Base-by-base conservation (phyloP, 2,113 vertebrate genomes). In the Otolemur garnettii region DNA sequence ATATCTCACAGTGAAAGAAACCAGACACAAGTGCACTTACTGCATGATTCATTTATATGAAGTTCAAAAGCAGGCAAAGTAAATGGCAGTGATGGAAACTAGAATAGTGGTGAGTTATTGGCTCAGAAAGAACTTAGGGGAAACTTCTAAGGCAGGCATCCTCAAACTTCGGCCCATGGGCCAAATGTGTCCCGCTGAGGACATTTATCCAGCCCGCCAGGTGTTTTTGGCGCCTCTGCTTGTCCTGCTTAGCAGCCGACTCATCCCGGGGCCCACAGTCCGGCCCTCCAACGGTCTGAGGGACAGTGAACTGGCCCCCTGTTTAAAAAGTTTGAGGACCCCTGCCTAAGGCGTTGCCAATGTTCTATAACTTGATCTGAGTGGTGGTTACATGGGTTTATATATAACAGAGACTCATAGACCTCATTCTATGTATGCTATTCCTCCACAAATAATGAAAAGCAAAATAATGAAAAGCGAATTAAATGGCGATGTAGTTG, bases 1-100 rank as follows among this genome's bases (percentile, higher is more conserved):
- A 45, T 35, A 59, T 92, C 33, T 93, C 60, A 72, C 13, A 78
- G 17, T 42, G 57, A 95, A 91, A 79, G 72, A 81, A 87, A 92
- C 45, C 38, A 72, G 86, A 87, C 7, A 62, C 15, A 59, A 50
- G 53, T 21, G 6, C 15, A 53, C n/a, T 64, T 74, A 81, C 19
- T 33, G 50, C 92, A 60, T 59, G 24, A 55, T 59, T 55, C 89
- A 81, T 78, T 91, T 74, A 33, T 28, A 28, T 68, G 57, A 78
- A 22, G 57, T 87, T 93, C 57, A 86, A 81, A 93, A 87, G 18
- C 33, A 81, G 75, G 15, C 38, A 22, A 88, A 87, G 62, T 79
- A 79, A 45, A 14, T 17, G 78, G 68, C 4, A 9, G 2, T 68
- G 14, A 42, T n/a, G 14, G 45, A 62, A 81, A 24, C 53, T 26